Evolutionary conservation across 2,888 invertebrate species (phyloP).

Genomic region (Blera fallax): DNA sequence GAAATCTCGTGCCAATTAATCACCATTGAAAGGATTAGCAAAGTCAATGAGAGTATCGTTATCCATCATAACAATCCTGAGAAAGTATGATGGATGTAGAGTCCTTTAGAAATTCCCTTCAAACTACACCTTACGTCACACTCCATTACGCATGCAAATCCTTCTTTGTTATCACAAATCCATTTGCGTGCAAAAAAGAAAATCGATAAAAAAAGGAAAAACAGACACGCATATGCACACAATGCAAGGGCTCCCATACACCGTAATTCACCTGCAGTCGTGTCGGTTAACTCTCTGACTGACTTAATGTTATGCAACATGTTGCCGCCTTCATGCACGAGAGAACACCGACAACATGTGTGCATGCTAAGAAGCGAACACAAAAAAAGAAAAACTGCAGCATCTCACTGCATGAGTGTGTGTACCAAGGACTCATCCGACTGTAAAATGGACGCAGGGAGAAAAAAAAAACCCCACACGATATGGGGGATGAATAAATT

Average conservation of each 20-base stretch:
- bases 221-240: neutral
- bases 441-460: constrained; percentile 16
- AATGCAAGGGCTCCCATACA: neutral
- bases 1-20: neutral
- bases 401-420: neutral
- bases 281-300: constrained; percentile 6
- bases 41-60: neutral
- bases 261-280: neutral
- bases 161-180: neutral
- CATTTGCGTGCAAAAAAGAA: constrained; percentile 6
- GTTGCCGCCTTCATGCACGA: constrained; percentile 62
- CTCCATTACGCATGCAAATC: constrained; percentile 7
- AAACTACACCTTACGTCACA: neutral
- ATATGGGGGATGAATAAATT: constrained; percentile 28
- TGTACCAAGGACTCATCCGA: constrained; percentile 21
- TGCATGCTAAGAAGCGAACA: neutral
- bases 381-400: neutral
- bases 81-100: neutral
- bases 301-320: constrained; percentile 60
- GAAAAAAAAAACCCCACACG: neutral
- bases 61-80: neutral
- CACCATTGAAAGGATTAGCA: neutral
- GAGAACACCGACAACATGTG: constrained; percentile 1
- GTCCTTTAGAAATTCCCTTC: neutral
- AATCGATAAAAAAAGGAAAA: constrained; percentile 14